Percentiles rank a stretch among this genome's conserved stretches.
phyloP scores from a whole-genome alignment of 2,888 invertebrate genomes.

The Lingula anatina region DNA sequence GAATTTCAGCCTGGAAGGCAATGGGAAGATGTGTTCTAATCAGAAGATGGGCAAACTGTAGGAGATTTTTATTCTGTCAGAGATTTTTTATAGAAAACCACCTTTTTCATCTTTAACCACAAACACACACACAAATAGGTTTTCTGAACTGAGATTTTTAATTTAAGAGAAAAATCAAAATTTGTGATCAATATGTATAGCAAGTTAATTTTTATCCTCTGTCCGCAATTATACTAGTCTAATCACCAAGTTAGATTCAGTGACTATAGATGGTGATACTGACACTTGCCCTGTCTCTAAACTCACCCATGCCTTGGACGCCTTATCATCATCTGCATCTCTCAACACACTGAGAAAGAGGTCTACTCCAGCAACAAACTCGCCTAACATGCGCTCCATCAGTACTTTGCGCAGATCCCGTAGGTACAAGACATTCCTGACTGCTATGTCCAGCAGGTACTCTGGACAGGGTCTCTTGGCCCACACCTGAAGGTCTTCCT shows the following conservation, averaged over 20 bases:
- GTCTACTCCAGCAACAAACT: conserved; percentile 37
- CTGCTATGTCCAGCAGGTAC: conserved; percentile 23
- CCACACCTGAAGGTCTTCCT: conserved; percentile 36
- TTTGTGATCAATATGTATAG: not conserved
- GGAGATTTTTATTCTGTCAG: too few relatives aligned
- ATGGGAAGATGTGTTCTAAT: too few relatives aligned
- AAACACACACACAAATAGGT: too few relatives aligned
- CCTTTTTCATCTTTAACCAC: too few relatives aligned
- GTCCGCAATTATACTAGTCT: not conserved
- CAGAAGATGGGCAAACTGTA: too few relatives aligned
- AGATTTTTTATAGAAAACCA: too few relatives aligned
- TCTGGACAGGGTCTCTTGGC: conserved; percentile 23
- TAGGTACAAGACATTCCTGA: conserved; percentile 30
- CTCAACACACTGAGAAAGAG: conserved; percentile 33
- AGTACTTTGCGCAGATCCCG: conserved; percentile 26
- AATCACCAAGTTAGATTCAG: not conserved
- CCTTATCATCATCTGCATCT: conserved; percentile 24
- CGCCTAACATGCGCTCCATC: conserved; percentile 35
- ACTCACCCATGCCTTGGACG: too few relatives aligned
- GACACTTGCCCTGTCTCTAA: too few relatives aligned
- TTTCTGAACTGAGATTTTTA: too few relatives aligned
- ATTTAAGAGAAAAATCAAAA: too few relatives aligned
- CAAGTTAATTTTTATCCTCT: too few relatives aligned
- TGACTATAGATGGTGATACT: too few relatives aligned
- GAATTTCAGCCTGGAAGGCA: conserved; percentile 14